Percentiles rank a stretch among this genome's conserved stretches.
These are phyloP conservation scores for Plotosus lineatus DNA, from an alignment of 2,113 vertebrate species.

Conservation along the genomic window DNA sequence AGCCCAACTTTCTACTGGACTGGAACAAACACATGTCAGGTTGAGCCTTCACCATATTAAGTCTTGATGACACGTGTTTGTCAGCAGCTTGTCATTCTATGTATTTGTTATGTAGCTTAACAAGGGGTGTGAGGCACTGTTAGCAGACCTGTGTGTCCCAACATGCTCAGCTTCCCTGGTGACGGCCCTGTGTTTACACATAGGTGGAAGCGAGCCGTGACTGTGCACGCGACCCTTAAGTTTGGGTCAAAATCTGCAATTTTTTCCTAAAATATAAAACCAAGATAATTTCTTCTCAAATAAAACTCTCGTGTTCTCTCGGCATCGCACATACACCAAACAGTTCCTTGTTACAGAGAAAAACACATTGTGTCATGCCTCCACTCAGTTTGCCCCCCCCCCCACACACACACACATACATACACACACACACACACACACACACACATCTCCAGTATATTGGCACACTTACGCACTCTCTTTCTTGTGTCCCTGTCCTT, in stretches of 20 bases:
- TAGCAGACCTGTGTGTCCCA: conserved; percentile 27
- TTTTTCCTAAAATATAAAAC: background rate
- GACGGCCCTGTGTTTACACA: conserved; percentile 42
- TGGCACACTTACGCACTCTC: no score
- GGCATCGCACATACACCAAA: background rate
- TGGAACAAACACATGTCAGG: conserved; percentile 32
- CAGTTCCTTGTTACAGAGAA: background rate
- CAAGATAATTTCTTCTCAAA: background rate
- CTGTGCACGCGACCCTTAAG: background rate
- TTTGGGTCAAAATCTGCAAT: background rate
- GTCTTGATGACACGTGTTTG: conserved; percentile 19
- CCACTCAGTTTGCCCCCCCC: background rate
- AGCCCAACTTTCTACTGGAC: conserved; percentile 22
- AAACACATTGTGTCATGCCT: conserved; percentile 17
- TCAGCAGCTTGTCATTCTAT: conserved; percentile 42
- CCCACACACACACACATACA: background rate
- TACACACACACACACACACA: background rate
- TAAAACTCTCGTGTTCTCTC: background rate
- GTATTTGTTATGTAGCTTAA: conserved; percentile 47
- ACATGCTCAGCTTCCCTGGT: conserved; percentile 48
- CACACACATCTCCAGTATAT: no score
- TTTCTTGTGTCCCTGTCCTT: conserved; percentile 6
- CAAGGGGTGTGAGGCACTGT: conserved; percentile 19
- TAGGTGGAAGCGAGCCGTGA: conserved; percentile 14
- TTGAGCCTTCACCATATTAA: conserved; percentile 26